Base-by-base conservation (phyloP, 2,113 vertebrate species). In the Suricata suricatta region DNA sequence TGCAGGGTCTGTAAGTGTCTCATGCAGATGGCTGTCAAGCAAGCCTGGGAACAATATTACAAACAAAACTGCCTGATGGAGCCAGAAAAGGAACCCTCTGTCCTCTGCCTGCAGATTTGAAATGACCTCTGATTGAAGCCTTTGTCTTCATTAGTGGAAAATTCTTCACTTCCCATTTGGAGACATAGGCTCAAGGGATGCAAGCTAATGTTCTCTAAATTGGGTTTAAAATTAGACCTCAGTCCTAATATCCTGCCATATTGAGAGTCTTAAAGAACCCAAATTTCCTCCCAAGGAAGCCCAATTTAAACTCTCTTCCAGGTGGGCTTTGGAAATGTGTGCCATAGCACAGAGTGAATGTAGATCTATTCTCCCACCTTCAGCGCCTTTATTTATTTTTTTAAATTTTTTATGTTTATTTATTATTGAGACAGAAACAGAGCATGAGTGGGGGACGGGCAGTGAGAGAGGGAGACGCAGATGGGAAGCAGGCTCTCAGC, bases 171-270 rank as follows among this genome's bases (percentile, higher is more conserved):
- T 96, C 79, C 47, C 63, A 76, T 88, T 96, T 88, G 77, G 47
- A 97, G 86, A 92, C 3, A 1, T 41, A 38, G 41, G 7, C 86
- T 95, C 85, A 82, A 90, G 93, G 69, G 64, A 93, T 57, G 68
- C 19, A 12, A 7, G 50, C 54, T 97, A 97, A 97, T 96, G 83
- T 69, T 96, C 87, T 69, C 92, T 96, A 96, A 97, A 98, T 31
- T 95, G 80, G 31, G 31, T 95, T 97, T 90, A 91, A 96, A 87
- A 97, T 96, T 90, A 95, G 69, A 93, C 25, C 86, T 81, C 68
- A 19, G 33, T 92, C 29, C n/a, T 89, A 95, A 81, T 95, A 79
- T 63, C 41, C 54, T 23, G 31, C 27, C n/a, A 71, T 50, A 95
- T 85, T 97, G 91, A 31, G 41, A 90, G 16, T 93, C 84, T 97